These are phyloP conservation scores for Palythoa heliodiscus DNA, from an alignment of 92 coral and sea anemone species.

Conservation along the genomic window DNA sequence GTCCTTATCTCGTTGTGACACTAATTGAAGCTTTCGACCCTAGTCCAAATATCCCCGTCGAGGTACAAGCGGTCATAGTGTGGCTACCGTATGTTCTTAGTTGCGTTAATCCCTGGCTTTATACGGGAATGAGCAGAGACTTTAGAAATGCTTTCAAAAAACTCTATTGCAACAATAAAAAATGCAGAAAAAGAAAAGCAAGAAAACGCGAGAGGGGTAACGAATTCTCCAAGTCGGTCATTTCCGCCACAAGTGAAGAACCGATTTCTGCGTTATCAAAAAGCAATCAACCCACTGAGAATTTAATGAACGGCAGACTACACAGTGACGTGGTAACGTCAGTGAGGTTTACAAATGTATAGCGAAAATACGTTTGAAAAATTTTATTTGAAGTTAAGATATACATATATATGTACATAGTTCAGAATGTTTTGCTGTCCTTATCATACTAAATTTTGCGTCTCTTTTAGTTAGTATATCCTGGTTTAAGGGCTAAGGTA, in stretches of 20 bases:
- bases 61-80: constrained; percentile 47
- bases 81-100: constrained; percentile 77
- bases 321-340: neutral
- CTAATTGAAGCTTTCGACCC: constrained; percentile 71
- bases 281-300: neutral
- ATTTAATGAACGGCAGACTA: neutral
- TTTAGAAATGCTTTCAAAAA: constrained; percentile 81
- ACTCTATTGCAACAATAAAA: constrained; percentile 54
- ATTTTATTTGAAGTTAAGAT: neutral
- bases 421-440: no score
- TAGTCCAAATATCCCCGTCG: constrained; percentile 39
- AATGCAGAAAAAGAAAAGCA: constrained; percentile 5
- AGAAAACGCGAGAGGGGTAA: constrained; percentile 23
- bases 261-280: constrained; percentile 18
- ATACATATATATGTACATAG: neutral
- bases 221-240: constrained; percentile 38
- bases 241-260: constrained; percentile 42
- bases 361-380: neutral
- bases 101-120: constrained; percentile 80
- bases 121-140: constrained; percentile 86
- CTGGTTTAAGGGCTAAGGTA: neutral
- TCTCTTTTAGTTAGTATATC: neutral
- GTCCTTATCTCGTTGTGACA: constrained; percentile 70
- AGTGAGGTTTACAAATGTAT: constrained; percentile 7
- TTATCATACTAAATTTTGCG: neutral